These are phyloP conservation scores for Pelodiscus sinensis DNA, from an alignment of 2,113 vertebrate genomes.

Conservation along the genomic window DNA sequence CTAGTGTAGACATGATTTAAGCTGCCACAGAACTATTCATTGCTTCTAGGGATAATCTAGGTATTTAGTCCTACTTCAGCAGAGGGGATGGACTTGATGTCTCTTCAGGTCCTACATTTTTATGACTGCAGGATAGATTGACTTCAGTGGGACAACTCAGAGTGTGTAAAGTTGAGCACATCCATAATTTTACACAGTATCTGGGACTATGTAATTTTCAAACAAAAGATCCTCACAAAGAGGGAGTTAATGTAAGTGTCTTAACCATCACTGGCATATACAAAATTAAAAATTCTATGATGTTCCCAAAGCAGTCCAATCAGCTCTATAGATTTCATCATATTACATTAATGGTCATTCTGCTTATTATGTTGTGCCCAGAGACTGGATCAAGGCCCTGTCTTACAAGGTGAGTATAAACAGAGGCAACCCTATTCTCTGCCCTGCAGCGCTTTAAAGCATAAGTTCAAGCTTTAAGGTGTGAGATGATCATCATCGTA, in stretches of 20 bases:
- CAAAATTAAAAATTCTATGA: neutral
- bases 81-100: neutral
- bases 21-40: too few species aligned
- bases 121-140: neutral
- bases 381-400: rapidly evolving
- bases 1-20: too few species aligned
- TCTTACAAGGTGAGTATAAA: neutral
- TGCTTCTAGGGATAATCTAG: neutral
- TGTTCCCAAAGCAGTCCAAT: neutral
- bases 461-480: neutral
- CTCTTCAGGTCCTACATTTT: neutral
- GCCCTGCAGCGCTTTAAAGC: neutral
- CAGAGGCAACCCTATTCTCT: neutral
- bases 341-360: neutral
- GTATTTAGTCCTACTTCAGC: neutral
- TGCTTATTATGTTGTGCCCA: neutral
- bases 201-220: neutral
- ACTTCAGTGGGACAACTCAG: neutral
- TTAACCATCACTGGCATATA: neutral
- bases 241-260: neutral
- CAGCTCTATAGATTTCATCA: neutral
- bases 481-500: neutral
- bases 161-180: neutral
- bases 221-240: neutral
- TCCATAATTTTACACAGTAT: neutral